These are phyloP conservation scores for Thunnus maccoyii DNA, from an alignment of 2,113 vertebrate genomes.

Conservation along the genomic window DNA sequence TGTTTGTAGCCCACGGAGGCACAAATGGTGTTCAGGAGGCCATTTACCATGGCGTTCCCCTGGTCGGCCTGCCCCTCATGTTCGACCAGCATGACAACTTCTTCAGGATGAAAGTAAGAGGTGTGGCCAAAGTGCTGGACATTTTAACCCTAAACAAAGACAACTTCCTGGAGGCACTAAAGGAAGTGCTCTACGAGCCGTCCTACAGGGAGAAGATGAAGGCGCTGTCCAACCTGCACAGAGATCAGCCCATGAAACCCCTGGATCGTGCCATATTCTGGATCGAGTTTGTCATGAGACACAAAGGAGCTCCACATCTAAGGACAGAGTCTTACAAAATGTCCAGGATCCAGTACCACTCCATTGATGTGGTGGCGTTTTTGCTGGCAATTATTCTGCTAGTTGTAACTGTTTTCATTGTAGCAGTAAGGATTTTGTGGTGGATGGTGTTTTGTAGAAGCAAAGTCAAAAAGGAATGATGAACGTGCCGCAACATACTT, in stretches of 20 bases:
- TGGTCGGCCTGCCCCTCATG: constrained; percentile 70
- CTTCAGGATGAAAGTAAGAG: constrained; percentile 59
- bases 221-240: constrained; percentile 63
- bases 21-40: constrained; percentile 76
- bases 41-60: constrained; percentile 66
- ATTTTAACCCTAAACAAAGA: constrained; percentile 60
- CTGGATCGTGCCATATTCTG: constrained; percentile 75
- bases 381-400: constrained; percentile 36
- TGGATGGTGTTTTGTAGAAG: constrained; percentile 29
- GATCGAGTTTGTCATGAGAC: constrained; percentile 78
- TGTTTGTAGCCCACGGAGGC: constrained; percentile 76
- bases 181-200: constrained; percentile 66
- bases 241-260: constrained; percentile 71
- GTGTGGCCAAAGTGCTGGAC: constrained; percentile 74
- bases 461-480: constrained; percentile 66
- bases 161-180: constrained; percentile 64
- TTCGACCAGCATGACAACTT: constrained; percentile 74
- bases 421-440: constrained; percentile 31
- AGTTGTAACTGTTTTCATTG: background rate
- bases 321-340: constrained; percentile 75
- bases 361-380: constrained; percentile 55
- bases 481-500: fast-evolving
- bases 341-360: constrained; percentile 63
- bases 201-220: constrained; percentile 73
- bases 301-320: constrained; percentile 72